Evolutionary conservation across 2,888 invertebrate genomes (phyloP).

Genomic region (Notodonta dromedarius): DNA sequence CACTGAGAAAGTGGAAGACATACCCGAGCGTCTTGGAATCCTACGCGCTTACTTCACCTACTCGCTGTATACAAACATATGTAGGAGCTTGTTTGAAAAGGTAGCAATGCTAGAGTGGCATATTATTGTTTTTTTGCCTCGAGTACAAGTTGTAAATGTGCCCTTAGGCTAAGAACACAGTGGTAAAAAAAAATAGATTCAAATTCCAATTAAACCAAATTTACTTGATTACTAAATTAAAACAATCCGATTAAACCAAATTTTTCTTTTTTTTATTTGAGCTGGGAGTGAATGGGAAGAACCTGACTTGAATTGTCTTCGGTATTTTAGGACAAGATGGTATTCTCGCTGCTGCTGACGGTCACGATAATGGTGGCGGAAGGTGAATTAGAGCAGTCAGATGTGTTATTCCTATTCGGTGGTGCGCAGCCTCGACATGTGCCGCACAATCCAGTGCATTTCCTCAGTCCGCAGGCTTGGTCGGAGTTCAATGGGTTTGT

Average conservation of each 20-base stretch:
- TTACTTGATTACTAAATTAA: too few species aligned
- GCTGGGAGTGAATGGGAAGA: too few species aligned
- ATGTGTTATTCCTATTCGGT: conserved; percentile 95
- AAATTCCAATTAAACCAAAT: too few species aligned
- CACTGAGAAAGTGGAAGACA: conserved; percentile 92
- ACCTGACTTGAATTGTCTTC: too few species aligned
- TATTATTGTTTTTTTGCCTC: too few species aligned
- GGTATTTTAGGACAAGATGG: conserved; percentile 89
- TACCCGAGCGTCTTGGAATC: conserved; percentile 88
- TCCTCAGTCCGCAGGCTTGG: conserved; percentile 74
- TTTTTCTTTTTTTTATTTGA: too few species aligned
- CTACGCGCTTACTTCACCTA: conserved; percentile 93
- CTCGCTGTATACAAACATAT: conserved; percentile 95
- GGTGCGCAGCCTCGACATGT: conserved; percentile 85
- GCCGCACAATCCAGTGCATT: conserved; percentile 64
- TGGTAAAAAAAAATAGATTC: too few species aligned
- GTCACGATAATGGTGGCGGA: conserved; percentile 88
- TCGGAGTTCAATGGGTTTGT: conserved; percentile 71
- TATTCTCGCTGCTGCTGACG: conserved; percentile 91
- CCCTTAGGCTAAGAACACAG: too few species aligned
- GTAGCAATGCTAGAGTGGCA: conserved; percentile 57
- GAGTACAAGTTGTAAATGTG: too few species aligned
- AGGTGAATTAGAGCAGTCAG: conserved; percentile 83
- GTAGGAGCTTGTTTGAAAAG: conserved; percentile 97
- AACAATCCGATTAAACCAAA: too few species aligned